Evolutionary conservation across 2,113 vertebrate species (phyloP).

Genomic region (Ammodytes dubius): DNA sequence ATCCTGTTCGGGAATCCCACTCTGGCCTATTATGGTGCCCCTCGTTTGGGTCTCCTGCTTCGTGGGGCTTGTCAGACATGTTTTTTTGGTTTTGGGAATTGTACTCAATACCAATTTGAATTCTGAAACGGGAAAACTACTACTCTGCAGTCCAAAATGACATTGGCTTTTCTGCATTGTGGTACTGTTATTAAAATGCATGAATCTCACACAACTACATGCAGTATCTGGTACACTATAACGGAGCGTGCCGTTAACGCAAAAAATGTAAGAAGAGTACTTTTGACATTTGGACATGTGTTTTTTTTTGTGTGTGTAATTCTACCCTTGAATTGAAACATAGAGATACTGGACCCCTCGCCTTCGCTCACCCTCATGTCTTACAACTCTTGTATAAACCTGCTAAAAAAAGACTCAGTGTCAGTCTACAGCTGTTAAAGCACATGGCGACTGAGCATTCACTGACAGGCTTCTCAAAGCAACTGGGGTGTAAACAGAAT

Average conservation of each 20-base stretch:
- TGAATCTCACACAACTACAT: not conserved
- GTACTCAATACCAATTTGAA: not conserved
- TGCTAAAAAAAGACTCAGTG: conserved; percentile 82
- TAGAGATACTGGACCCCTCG: not conserved
- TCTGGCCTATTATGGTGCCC: conserved; percentile 77
- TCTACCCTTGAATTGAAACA: conserved; percentile 7
- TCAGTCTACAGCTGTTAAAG: conserved; percentile 77
- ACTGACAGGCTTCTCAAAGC: conserved; percentile 8
- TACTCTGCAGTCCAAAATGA: not conserved
- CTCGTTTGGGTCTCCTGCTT: conserved; percentile 1
- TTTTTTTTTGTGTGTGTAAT: conserved; percentile 11
- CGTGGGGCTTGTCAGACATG: conserved; percentile 21
- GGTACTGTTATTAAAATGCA: not conserved
- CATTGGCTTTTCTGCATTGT: not conserved
- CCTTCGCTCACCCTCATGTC: conserved; percentile 31
- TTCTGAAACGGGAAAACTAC: not conserved
- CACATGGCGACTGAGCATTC: not conserved
- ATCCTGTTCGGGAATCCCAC: conserved; percentile 56
- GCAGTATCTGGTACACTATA: not conserved
- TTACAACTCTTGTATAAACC: conserved; percentile 57
- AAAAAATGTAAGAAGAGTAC: not conserved
- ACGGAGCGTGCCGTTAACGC: not conserved
- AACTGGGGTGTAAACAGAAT: conserved; percentile 29
- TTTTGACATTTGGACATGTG: not conserved
- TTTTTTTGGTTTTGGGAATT: not conserved